Conservation (phyloP, 2,113 vertebrate species). For the Centropristis striata region DNA sequence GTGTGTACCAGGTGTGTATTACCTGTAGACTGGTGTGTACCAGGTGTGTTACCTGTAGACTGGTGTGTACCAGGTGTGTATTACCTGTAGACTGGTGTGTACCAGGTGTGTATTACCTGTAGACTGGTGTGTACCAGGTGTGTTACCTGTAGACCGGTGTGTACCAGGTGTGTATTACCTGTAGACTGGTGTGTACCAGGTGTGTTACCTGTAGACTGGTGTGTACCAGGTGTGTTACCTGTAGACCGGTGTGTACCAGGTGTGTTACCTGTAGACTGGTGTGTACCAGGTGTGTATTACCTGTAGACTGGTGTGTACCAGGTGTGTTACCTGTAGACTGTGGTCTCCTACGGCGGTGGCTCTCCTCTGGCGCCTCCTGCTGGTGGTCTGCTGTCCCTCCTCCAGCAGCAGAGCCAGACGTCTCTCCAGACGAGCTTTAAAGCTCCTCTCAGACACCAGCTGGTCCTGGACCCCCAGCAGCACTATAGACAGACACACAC, state of each 20-base stretch:
- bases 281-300: neutral
- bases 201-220: neutral
- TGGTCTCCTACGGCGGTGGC: conserved; percentile 90
- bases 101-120: neutral
- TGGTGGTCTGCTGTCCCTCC: conserved; percentile 86
- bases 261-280: neutral
- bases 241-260: neutral
- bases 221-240: neutral
- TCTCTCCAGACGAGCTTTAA: conserved; percentile 94
- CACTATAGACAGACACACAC: conserved; percentile 68
- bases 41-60: neutral
- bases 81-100: neutral
- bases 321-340: conserved; percentile 90
- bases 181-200: neutral
- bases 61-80: too few species aligned
- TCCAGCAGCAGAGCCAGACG: conserved; percentile 92
- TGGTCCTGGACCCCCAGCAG: conserved; percentile 91
- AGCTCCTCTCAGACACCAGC: conserved; percentile 90
- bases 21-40: too few species aligned
- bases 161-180: neutral
- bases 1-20: too few species aligned
- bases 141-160: neutral
- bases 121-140: neutral
- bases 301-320: neutral
- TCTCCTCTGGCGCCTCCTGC: conserved; percentile 89